phyloP scores from a whole-genome alignment of 2,797 vertebrate genomes.

The Tympanoctomys barrerae region DNA sequence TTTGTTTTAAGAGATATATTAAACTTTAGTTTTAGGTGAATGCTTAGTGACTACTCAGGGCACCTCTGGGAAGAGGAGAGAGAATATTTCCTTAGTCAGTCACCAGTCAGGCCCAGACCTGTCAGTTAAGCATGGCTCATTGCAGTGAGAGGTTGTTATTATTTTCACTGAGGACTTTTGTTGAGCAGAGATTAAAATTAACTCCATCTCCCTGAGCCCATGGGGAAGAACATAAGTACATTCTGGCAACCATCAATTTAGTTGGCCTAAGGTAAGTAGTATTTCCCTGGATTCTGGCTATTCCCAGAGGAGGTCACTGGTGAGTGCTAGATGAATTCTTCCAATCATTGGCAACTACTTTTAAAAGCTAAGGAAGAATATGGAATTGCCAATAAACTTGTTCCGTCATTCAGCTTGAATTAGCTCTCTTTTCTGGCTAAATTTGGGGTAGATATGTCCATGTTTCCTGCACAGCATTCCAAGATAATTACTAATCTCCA shows the following conservation, averaged over 20 bases:
- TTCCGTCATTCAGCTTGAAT: constrained; percentile 15
- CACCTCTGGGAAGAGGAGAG: constrained; percentile 6
- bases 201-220: constrained; percentile 49
- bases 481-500: not conserved
- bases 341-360: not conserved
- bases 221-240: constrained; percentile 44
- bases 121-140: constrained; percentile 35
- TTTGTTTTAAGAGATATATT: not conserved
- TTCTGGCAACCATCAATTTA: constrained; percentile 16
- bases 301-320: constrained; percentile 24
- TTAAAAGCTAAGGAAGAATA: constrained; percentile 24
- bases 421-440: not conserved
- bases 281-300: constrained; percentile 9
- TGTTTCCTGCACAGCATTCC: not conserved
- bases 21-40: not conserved
- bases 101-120: constrained; percentile 45
- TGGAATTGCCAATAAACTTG: not conserved
- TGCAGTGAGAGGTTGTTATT: not conserved
- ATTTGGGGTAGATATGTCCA: not conserved
- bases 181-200: constrained; percentile 61
- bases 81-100: not conserved
- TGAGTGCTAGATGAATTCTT: not conserved
- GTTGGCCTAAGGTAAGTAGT: not conserved
- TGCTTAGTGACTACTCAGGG: not conserved
- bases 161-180: constrained; percentile 26